phyloP scores from a whole-genome alignment of 1,140 invertebrate species.

The Neodiprion virginianus region DNA sequence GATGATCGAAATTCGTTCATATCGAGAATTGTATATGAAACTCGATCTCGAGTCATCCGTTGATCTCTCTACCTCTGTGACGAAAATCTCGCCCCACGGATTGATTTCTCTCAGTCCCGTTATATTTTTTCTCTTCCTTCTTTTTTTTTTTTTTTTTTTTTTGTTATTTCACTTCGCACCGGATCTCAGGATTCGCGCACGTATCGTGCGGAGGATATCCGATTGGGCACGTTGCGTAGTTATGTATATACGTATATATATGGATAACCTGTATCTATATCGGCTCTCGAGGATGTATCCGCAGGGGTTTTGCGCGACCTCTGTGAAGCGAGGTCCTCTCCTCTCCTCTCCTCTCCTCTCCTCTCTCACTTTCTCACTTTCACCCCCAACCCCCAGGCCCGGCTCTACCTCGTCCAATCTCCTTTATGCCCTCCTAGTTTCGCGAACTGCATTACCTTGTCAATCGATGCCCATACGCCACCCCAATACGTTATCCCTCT shows the following conservation, averaged over 20 bases:
- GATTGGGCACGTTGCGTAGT: no score
- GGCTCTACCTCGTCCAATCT: slow-evolving; percentile 45
- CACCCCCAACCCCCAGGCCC: slow-evolving; percentile 1
- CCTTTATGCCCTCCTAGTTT: slow-evolving; percentile 48
- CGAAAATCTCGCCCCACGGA: no score
- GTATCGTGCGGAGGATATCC: not conserved
- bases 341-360: not conserved
- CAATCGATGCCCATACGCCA: slow-evolving; percentile 43
- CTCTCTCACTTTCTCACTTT: not conserved
- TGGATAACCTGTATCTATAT: no score
- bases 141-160: no score
- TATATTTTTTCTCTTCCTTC: no score
- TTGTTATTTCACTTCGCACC: no score
- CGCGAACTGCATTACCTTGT: slow-evolving; percentile 44
- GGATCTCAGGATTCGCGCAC: not conserved
- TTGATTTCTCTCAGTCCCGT: no score
- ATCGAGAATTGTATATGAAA: no score
- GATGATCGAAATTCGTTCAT: no score
- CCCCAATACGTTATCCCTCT: slow-evolving; percentile 33
- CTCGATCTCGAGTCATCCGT: no score
- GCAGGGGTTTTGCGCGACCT: slow-evolving; percentile 38
- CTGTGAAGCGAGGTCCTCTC: not conserved
- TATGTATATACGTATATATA: no score
- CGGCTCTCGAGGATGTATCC: not conserved
- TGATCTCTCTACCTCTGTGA: no score